Evolutionary conservation across 2,797 vertebrate genomes (phyloP).

Genomic region (Enteromius unitaeniatus): DNA sequence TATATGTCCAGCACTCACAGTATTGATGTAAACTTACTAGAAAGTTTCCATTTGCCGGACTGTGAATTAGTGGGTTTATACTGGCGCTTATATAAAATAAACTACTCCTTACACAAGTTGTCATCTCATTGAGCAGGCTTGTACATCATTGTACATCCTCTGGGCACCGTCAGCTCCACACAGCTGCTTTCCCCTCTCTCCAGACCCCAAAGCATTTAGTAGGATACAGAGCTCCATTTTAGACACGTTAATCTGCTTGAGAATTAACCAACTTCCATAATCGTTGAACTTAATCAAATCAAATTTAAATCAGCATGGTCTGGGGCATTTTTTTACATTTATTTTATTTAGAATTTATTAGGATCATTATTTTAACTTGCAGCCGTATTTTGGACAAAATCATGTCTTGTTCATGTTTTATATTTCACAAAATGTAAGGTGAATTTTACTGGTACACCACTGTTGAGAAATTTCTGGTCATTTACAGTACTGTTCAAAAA

Average conservation of each 20-base stretch:
- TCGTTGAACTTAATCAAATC: not conserved
- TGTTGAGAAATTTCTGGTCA: not conserved
- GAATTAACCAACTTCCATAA: not conserved
- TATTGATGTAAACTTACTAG: slow-evolving; percentile 43
- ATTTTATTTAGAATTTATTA: not conserved
- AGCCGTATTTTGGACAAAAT: not conserved
- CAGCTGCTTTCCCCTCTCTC: slow-evolving; percentile 45
- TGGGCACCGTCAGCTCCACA: not conserved
- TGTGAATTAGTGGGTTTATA: slow-evolving; percentile 53
- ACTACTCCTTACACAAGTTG: slow-evolving; percentile 47
- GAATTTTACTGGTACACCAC: not conserved
- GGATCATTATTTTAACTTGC: not conserved
- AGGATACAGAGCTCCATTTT: not conserved
- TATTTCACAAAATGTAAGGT: not conserved
- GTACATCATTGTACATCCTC: slow-evolving; percentile 13
- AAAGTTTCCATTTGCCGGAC: slow-evolving; percentile 51
- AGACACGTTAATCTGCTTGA: not conserved
- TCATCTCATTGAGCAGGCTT: slow-evolving; percentile 73
- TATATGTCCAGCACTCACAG: slow-evolving; percentile 18
- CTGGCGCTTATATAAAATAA: slow-evolving; percentile 56
- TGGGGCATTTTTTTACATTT: not conserved
- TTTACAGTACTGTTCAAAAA: too few relatives aligned
- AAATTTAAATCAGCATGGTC: not conserved
- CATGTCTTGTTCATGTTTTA: not conserved
- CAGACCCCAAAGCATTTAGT: not conserved